phyloP scores from a whole-genome alignment of 2,888 invertebrate species.

The Nineta flava region DNA sequence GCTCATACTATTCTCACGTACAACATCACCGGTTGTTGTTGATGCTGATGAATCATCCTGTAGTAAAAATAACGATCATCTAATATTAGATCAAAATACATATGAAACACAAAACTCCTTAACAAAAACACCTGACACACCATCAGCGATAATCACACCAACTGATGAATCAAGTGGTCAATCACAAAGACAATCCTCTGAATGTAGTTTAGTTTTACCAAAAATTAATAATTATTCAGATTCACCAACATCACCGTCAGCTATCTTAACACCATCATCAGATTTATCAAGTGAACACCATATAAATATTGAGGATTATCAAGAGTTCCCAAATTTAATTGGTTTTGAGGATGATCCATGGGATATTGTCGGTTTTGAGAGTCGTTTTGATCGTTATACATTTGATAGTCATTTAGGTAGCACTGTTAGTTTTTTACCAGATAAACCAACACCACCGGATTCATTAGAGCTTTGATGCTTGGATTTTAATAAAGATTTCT shows the following conservation, averaged over 20 bases:
- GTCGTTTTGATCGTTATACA: slow-evolving; percentile 5
- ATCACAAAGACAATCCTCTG: slow-evolving; percentile 23
- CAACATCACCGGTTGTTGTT: not conserved
- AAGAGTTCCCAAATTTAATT: slow-evolving; percentile 23
- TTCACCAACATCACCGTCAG: slow-evolving; percentile 36
- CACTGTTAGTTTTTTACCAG: not conserved
- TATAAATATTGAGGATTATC: slow-evolving; percentile 10
- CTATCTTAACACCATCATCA: slow-evolving; percentile 40
- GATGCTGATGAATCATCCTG: slow-evolving; percentile 10
- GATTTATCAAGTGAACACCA: slow-evolving; percentile 20
- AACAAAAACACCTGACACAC: slow-evolving; percentile 45
- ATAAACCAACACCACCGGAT: slow-evolving; percentile 32
- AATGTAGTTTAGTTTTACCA: slow-evolving; percentile 18
- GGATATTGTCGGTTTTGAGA: slow-evolving; percentile 25
- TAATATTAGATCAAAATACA: slow-evolving; percentile 30
- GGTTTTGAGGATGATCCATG: slow-evolving; percentile 25
- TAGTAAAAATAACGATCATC: slow-evolving; percentile 15
- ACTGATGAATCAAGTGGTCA: slow-evolving; percentile 23
- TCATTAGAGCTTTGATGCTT: slow-evolving; percentile 27
- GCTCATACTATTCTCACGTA: not conserved
- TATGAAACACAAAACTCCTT: slow-evolving; percentile 4
- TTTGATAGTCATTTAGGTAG: not conserved
- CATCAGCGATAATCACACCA: slow-evolving; percentile 43
- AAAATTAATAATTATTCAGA: slow-evolving; percentile 15
- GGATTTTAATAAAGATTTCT: slow-evolving; percentile 2